A percentile compares a stretch with the other conserved stretches of the same genome.
Evolutionary conservation across 2,888 invertebrate genomes (phyloP).

Genomic region (Bedellia somnulentella): DNA sequence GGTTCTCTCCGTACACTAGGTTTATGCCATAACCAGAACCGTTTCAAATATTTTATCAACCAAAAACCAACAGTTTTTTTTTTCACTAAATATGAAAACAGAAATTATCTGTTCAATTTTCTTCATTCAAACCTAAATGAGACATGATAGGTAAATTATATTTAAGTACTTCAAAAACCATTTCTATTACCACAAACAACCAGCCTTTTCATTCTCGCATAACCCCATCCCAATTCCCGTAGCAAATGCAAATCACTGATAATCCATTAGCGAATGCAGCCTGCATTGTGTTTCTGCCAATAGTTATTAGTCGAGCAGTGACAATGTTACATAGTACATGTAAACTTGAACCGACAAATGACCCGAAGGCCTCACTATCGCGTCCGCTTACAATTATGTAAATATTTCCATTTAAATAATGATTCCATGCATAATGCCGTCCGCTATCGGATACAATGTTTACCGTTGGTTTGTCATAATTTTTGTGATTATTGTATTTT

Average conservation of each 20-base stretch:
- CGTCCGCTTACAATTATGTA: neutral
- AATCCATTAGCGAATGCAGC: conserved; percentile 44
- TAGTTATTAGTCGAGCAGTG: conserved; percentile 3
- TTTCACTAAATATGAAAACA: neutral
- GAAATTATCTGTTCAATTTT: neutral
- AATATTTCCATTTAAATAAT: neutral
- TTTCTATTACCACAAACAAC: too few relatives aligned
- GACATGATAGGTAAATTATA: neutral
- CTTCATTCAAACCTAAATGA: neutral
- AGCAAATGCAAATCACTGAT: conserved; percentile 59
- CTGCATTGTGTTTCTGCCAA: conserved; percentile 8
- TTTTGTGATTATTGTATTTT: neutral
- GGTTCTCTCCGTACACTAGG: too few relatives aligned
- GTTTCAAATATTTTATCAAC: neutral
- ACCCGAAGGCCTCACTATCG: neutral
- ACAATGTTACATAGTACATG: too few relatives aligned
- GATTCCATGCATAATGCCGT: neutral
- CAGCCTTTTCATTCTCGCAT: conserved; percentile 17
- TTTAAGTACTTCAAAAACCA: too few relatives aligned
- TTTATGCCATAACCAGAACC: too few relatives aligned
- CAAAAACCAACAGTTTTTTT: neutral
- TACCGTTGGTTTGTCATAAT: neutral
- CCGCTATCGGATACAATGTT: neutral
- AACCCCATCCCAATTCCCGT: conserved; percentile 25
- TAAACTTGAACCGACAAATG: neutral